These are phyloP conservation scores for Scaptomyza graminum DNA, from an alignment of 1,140 invertebrate genomes.

Conservation along the genomic window DNA sequence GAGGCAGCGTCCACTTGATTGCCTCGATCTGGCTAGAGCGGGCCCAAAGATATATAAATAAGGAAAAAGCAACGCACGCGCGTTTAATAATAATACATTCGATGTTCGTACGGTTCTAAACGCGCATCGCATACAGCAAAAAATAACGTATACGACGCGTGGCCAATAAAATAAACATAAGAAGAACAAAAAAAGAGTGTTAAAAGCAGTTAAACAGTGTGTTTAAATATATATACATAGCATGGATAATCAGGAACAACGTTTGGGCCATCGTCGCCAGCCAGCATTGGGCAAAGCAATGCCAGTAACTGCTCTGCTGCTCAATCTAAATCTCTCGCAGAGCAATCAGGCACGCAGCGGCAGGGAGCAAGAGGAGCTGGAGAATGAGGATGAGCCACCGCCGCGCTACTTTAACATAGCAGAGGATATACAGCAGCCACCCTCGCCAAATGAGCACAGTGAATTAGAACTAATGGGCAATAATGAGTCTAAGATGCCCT, in stretches of 20 bases:
- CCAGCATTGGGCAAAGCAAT: constrained; percentile 79
- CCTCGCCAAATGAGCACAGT: constrained; percentile 42
- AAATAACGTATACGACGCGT: constrained; percentile 22
- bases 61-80: constrained; percentile 78
- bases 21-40: constrained; percentile 74
- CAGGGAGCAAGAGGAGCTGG: constrained; percentile 1
- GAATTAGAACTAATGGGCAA: constrained; percentile 42
- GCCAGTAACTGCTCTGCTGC: constrained; percentile 74
- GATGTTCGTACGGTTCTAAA: constrained; percentile 64
- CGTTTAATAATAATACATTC: constrained; percentile 67
- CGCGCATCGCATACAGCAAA: constrained; percentile 24
- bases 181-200: constrained; percentile 12
- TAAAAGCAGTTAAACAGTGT: not conserved
- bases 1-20: constrained; percentile 70
- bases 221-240: not conserved
- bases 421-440: constrained; percentile 49
- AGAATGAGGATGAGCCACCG: constrained; percentile 54
- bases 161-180: constrained; percentile 12
- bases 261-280: constrained; percentile 70
- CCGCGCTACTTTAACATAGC: constrained; percentile 60
- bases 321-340: constrained; percentile 54
- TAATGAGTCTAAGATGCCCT: constrained; percentile 38
- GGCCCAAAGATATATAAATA: constrained; percentile 75
- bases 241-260: constrained; percentile 61
- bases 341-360: constrained; percentile 31